These are phyloP conservation scores for Platalea minor DNA, from an alignment of 2,797 vertebrate genomes.

Conservation along the genomic window DNA sequence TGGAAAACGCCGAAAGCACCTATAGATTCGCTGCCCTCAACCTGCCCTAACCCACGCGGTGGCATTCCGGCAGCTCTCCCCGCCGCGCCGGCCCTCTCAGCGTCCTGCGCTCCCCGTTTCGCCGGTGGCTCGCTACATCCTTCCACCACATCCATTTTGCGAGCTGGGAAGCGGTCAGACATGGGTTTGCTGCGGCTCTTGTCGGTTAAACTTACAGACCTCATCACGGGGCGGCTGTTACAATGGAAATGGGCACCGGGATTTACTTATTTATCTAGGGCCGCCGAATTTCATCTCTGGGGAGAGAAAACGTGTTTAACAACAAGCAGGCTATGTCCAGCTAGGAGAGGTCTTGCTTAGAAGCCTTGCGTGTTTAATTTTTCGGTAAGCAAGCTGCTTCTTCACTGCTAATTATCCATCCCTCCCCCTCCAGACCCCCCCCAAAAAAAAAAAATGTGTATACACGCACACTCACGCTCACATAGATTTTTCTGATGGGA, in stretches of 20 bases:
- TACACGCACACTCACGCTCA: background rate
- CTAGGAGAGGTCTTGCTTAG: background rate
- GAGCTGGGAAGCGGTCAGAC: background rate
- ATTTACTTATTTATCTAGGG: background rate
- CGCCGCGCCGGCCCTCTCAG: background rate
- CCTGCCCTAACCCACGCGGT: background rate
- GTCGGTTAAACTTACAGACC: background rate
- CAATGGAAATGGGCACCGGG: background rate
- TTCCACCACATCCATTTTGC: constrained; percentile 36
- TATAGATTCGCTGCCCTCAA: background rate
- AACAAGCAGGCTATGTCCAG: background rate
- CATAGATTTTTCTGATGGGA: background rate
- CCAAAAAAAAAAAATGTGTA: background rate
- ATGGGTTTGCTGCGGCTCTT: background rate
- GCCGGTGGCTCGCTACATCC: background rate
- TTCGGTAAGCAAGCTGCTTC: background rate
- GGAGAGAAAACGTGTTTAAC: background rate
- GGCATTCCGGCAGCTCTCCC: background rate
- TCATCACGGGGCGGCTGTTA: background rate
- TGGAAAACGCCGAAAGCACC: accelerated
- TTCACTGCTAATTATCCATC: background rate
- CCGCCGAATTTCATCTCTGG: background rate
- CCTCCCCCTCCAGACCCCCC: background rate
- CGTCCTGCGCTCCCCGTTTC: background rate
- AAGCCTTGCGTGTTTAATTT: background rate